Base-by-base conservation (phyloP, 2,888 invertebrate species). In the Anoplius nigerrimus region DNA sequence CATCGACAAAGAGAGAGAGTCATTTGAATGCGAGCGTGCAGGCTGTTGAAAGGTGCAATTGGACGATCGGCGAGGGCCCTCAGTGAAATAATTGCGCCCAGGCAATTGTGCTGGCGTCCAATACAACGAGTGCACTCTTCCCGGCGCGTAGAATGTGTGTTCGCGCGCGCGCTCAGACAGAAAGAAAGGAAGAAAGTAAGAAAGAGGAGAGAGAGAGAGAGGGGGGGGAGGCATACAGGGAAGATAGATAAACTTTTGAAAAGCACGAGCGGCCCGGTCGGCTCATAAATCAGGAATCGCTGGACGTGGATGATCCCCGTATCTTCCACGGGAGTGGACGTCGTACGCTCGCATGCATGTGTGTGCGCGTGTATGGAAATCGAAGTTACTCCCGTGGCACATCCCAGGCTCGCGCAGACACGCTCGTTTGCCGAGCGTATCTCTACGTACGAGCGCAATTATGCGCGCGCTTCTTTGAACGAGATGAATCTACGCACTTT, bases 221-320 rank as follows among this genome's bases (percentile, higher is more conserved):
- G 34, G 1, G 34, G 34, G 34, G 34, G 34, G 34, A n/a, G n/a
- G n/a, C n/a, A n/a, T 34, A 34, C 34, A 13, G 24, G 34, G 24
- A 24, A 22, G 53, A 34, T 51, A 69, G 72, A 78, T 69, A 75
- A 64, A 77, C 63, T 78, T 76, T 76, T 78, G 69, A 69, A 70
- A 72, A 78, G 20, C 51, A 59, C 48, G 52, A 46, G 45, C 15
- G 56, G 52, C 22, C 42, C 53, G 24, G 53, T 43, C 62, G 70
- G 68, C 72, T 78, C 76, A 78, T 77, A 77, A 77, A 77, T 77
- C 76, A 77, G 76, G 72, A 77, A 77, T 77, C 75, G 65, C 61
- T 45, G 69, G 78, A 76, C 76, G 66, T 71, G 64, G 71, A 78
- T 72, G 78, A 72, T 76, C 75, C 63, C 66, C 45, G 55, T 68